Conservation (phyloP, 1,140 invertebrate species). For the Macrosteles quadrilineatus region DNA sequence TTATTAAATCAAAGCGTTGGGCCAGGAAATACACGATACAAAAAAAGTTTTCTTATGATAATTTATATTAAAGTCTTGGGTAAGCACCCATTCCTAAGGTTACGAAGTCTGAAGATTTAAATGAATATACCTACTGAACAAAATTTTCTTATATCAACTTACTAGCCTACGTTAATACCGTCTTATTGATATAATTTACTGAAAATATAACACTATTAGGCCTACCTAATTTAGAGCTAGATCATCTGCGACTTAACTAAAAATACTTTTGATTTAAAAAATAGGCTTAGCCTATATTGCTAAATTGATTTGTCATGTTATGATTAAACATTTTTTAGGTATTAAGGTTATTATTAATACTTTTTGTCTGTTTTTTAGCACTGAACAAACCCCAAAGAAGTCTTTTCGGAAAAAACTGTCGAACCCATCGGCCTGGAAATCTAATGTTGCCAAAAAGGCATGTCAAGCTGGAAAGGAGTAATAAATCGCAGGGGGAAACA, state of each 20-base stretch:
- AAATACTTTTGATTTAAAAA: background rate
- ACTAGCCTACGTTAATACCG: too few relatives aligned
- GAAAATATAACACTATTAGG: background rate
- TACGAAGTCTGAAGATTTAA: too few relatives aligned
- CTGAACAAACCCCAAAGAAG: background rate
- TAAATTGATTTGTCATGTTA: background rate
- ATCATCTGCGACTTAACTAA: background rate
- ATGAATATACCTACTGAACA: too few relatives aligned
- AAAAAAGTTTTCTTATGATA: too few relatives aligned
- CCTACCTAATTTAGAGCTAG: background rate
- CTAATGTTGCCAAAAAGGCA: background rate
- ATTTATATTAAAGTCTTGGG: too few relatives aligned
- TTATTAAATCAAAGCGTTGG: too few relatives aligned
- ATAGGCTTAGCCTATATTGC: background rate
- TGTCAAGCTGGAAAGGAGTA: background rate
- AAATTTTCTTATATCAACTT: too few relatives aligned
- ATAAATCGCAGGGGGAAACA: background rate
- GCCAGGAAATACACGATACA: too few relatives aligned
- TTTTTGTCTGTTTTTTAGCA: background rate
- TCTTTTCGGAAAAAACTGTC: background rate
- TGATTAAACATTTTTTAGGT: background rate
- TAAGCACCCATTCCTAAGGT: too few relatives aligned
- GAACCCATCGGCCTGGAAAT: background rate
- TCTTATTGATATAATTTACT: background rate
- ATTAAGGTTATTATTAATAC: background rate